Percentiles rank a stretch among this genome's conserved stretches.
Evolutionary conservation across 2,797 vertebrate genomes (phyloP).

Genomic region (Poeciliopsis paucimaculata): DNA sequence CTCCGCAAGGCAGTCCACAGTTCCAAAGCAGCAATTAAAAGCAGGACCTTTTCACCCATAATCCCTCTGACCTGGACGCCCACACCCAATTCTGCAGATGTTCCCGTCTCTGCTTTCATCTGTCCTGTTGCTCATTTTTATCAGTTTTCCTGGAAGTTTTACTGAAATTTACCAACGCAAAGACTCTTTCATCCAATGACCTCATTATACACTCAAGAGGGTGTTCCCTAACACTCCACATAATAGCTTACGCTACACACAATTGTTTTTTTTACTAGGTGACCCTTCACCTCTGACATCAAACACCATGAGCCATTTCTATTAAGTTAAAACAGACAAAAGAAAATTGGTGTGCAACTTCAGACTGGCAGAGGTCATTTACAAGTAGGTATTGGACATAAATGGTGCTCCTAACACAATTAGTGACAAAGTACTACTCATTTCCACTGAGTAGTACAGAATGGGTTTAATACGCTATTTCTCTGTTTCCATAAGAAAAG

Average conservation of each 20-base stretch:
- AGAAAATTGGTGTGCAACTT: background rate
- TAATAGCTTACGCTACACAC: background rate
- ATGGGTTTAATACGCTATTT: background rate
- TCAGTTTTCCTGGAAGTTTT: slow-evolving; percentile 13
- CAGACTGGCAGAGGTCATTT: slow-evolving; percentile 17
- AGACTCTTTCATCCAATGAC: slow-evolving; percentile 14
- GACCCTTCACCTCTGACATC: slow-evolving; percentile 15
- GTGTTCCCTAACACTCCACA: background rate
- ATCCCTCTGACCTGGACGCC: slow-evolving; percentile 80
- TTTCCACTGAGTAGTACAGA: background rate
- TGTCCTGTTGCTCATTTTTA: slow-evolving; percentile 45
- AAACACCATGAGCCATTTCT: slow-evolving; percentile 15
- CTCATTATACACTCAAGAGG: background rate
- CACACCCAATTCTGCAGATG: slow-evolving; percentile 84
- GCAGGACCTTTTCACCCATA: slow-evolving; percentile 84
- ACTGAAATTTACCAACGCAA: background rate
- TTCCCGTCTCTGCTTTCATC: slow-evolving; percentile 52
- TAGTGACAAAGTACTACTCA: background rate
- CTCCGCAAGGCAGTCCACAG: slow-evolving; percentile 78
- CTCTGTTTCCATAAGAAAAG: background rate
- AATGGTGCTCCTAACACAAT: slow-evolving; percentile 42
- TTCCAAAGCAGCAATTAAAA: slow-evolving; percentile 84
- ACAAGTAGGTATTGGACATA: slow-evolving; percentile 26
- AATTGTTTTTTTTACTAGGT: slow-evolving; percentile 15
- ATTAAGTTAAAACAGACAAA: slow-evolving; percentile 11